Base-by-base conservation (phyloP, 2,113 vertebrate genomes). In the Isurus oxyrinchus region DNA sequence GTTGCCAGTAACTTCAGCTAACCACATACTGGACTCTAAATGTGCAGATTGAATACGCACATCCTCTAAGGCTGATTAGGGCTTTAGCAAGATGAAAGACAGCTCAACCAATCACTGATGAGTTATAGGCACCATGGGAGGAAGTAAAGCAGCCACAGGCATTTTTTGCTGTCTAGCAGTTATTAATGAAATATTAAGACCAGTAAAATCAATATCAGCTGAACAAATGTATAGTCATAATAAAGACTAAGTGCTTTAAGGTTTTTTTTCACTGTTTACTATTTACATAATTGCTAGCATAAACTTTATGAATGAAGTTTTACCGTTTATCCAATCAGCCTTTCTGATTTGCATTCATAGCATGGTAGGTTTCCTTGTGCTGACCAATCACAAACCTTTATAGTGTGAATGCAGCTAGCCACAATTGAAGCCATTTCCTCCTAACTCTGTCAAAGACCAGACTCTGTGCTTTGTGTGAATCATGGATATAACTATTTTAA, bases 71-170 rank as follows among this genome's bases (percentile, higher is more conserved):
- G 96, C 97, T 97, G 97, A 96, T 97, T 97, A 96, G 97, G 96
- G 97, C 96, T 96, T 97, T 94, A 97, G 96, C 96, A 66, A 97
- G 97, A 98, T 97, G 97, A 97, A 98, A 98, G 97, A 96, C 96
- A 13, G 96, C 97, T 96, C 96, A 96, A 97, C 97, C 97, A 97
- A 97, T 97, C 97, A 97, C 96, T 96, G 96, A 96, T 97, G 97
- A 98, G 97, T 98, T 98, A 97, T 76, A 96, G 97, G 97, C 97
- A 97, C 97, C 97, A 59, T 91, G 97, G 97, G 97, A 98, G 98
- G 97, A 98, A 98, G 97, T 97, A 97, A 96, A 97, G 96, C 96
- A 96, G 8, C 97, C 97, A 97, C 96, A 97, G 97, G 97, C 97
- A 97, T 97, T 97, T 97, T 97, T 96, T 97, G 95, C 96, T 96